Conservation (phyloP, 2,113 vertebrate genomes). For the Cephalopterus ornatus region DNA sequence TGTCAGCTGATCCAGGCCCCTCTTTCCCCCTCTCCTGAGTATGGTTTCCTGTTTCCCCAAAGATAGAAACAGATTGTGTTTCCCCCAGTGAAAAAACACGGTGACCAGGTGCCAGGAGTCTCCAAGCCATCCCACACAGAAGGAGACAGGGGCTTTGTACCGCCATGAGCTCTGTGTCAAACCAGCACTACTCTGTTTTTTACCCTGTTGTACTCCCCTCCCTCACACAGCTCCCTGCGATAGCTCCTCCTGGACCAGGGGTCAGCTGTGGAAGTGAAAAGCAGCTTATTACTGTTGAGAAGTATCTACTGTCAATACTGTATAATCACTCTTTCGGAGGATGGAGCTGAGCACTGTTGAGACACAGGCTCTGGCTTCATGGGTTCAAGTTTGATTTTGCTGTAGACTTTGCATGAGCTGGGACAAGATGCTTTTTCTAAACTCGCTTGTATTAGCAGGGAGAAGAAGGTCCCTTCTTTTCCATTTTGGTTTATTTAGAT, state of each 20-base stretch:
- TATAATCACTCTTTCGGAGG: background rate
- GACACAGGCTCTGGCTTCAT: background rate
- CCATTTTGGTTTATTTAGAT: background rate
- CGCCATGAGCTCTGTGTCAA: background rate
- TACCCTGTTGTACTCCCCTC: background rate
- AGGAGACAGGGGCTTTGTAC: rapidly evolving
- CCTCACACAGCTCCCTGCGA: background rate
- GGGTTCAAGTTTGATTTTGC: background rate
- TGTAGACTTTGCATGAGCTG: background rate
- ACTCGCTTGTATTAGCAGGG: background rate
- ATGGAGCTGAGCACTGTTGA: background rate
- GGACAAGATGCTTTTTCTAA: background rate
- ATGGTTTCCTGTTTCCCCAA: background rate
- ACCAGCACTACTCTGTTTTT: background rate
- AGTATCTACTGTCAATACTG: background rate
- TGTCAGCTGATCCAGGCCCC: background rate
- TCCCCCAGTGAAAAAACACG: background rate
- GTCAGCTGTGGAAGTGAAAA: background rate
- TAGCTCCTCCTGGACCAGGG: background rate
- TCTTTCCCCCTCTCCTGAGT: background rate
- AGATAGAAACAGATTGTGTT: background rate
- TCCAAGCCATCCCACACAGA: background rate
- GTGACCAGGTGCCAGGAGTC: background rate
- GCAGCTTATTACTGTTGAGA: background rate
- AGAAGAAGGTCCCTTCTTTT: background rate